Base-by-base conservation (phyloP, 2,113 vertebrate genomes). In the Collichthys lucidus region DNA sequence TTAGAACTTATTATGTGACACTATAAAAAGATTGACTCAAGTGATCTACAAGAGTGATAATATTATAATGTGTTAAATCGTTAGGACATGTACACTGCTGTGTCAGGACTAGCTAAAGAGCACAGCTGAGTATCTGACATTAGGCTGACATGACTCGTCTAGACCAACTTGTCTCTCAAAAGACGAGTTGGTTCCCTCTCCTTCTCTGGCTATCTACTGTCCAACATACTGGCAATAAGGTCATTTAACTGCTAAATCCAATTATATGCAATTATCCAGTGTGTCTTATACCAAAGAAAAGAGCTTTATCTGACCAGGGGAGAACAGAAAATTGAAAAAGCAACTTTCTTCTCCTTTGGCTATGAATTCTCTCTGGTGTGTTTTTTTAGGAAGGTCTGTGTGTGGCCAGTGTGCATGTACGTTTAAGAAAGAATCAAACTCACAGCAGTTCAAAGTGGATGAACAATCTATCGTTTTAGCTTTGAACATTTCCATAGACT, bases 241-340 rank as follows among this genome's bases (percentile, higher is more conserved):
- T 92, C 86, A 86, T 44, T 89, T 85, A 90, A 86, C 83, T 76
- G 63, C 78, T 68, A 90, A 92, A 92, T 92, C 86, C 79, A 92
- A 89, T 93, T 89, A 93, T 79, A 86, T 88, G 74, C 84, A 91
- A 90, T 91, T 91, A 93, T 87, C 49, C 44, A 77, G 40, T 65
- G 74, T 65, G 69, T 56, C 77, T 74, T 86, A 62, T 66, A 83
- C 62, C 56, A 77, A 90, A 85, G 22, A 69, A 77, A 77, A n/a
- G 24, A 74, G 63, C 17, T 74, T 82, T 82, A 88, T 91, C 84
- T 81, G 66, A 76, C 49, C 14, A 57, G 29, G n/a, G 7, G 26
- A 64, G 56, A 70, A 20, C 9, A n/a, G 40, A 20, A 53, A 55
- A 86, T 77, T 64, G 67, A 74, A 86, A 75, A 66, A 73, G 46